phyloP scores from a whole-genome alignment of 37 sponge, comb jelly and placozoan species.

The Halichondria panicea region DNA sequence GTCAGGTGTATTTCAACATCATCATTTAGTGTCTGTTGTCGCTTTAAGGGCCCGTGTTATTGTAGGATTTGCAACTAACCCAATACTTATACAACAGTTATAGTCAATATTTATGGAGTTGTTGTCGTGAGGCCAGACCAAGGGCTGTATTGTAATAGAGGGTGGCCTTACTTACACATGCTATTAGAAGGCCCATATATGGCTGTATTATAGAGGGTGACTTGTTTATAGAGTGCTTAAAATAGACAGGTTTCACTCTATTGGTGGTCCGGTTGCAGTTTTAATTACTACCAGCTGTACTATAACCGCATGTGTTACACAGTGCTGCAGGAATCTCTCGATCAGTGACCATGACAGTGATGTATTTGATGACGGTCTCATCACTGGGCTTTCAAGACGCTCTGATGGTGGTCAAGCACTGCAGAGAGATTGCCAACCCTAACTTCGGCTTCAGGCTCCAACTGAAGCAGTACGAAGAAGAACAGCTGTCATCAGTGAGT shows the following conservation, averaged over 20 bases:
- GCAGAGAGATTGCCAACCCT: conserved; percentile 68
- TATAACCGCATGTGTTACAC: not conserved
- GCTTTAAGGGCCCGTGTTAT: no score
- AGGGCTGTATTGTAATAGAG: no score
- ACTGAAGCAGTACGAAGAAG: conserved; percentile 45
- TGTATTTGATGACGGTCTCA: conserved; percentile 73
- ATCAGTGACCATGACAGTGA: conserved; percentile 63
- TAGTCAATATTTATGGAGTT: no score
- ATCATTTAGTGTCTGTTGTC: no score
- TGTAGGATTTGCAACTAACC: no score
- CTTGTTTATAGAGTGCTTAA: no score
- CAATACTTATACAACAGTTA: not conserved
- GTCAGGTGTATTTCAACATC: no score
- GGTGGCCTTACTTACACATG: no score
- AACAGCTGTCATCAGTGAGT: conserved; percentile 31
- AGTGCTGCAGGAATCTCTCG: conserved; percentile 88
- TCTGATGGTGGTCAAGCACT: conserved; percentile 51
- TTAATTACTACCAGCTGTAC: not conserved
- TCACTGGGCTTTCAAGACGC: conserved; percentile 49
- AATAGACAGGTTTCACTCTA: no score
- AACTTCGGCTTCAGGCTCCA: conserved; percentile 76
- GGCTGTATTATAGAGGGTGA: no score
- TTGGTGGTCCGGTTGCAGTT: not conserved
- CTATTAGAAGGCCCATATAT: no score
- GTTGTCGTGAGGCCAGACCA: no score